Conservation (phyloP, 2,888 invertebrate genomes). For the Parelbella ahira region DNA sequence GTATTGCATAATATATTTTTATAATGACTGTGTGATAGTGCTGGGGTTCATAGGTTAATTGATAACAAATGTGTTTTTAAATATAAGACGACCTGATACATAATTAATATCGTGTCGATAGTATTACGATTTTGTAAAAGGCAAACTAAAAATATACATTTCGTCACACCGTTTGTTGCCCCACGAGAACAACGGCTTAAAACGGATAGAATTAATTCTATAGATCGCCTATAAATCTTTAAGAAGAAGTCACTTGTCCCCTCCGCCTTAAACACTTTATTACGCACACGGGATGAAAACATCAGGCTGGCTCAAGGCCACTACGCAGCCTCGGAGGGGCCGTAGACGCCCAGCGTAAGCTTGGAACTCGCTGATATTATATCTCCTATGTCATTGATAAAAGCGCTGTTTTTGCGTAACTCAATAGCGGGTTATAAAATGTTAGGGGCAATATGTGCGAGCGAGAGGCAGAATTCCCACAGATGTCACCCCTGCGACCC, state of each 20-base stretch:
- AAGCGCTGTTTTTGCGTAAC: slow-evolving; percentile 74
- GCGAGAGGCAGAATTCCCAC: slow-evolving; percentile 44
- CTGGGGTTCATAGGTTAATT: no score
- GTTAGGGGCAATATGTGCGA: slow-evolving; percentile 56
- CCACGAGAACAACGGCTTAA: slow-evolving; percentile 43
- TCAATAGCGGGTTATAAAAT: no score
- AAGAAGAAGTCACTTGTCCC: slow-evolving; percentile 69
- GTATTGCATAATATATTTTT: no score
- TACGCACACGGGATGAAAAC: slow-evolving; percentile 77
- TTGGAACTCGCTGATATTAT: slow-evolving; percentile 47
- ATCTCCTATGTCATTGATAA: slow-evolving; percentile 72
- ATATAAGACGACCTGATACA: no score
- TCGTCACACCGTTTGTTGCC: slow-evolving; percentile 37
- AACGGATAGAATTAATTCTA: slow-evolving; percentile 69
- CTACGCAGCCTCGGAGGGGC: slow-evolving; percentile 50
- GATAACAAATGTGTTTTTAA: no score
- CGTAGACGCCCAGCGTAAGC: slow-evolving; percentile 35
- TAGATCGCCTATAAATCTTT: slow-evolving; percentile 73
- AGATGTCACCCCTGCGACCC: slow-evolving; percentile 45
- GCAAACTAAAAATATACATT: slow-evolving; percentile 38
- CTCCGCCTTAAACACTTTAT: slow-evolving; percentile 76
- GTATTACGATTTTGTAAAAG: no score
- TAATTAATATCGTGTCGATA: no score
- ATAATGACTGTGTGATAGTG: no score
- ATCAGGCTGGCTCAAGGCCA: slow-evolving; percentile 75